Percentiles rank a stretch among this genome's conserved stretches.
These are phyloP conservation scores for Sebastolobus altivelis DNA, from an alignment of 2,797 vertebrate genomes.

Conservation along the genomic window DNA sequence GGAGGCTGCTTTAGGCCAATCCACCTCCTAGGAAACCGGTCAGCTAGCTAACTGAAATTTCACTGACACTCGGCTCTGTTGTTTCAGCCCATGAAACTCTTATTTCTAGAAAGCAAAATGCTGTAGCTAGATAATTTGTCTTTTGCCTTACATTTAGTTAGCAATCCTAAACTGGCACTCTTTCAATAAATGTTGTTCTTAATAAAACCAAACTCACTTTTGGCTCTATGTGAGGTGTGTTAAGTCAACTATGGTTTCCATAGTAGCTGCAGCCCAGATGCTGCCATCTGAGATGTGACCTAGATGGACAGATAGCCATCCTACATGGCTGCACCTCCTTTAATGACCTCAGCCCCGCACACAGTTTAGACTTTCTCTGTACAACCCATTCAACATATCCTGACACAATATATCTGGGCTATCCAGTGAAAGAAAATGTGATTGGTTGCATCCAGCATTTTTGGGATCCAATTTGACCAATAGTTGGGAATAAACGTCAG, in stretches of 20 bases:
- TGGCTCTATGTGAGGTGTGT: neutral
- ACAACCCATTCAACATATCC: neutral
- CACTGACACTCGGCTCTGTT: neutral
- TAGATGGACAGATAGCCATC: conserved; percentile 38
- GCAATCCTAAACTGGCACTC: neutral
- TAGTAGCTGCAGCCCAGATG: neutral
- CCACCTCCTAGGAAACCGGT: conserved; percentile 38
- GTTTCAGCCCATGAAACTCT: neutral
- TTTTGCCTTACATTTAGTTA: neutral
- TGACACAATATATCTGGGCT: neutral
- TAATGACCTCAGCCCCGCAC: neutral
- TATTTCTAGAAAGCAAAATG: neutral
- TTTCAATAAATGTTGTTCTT: neutral
- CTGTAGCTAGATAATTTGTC: neutral
- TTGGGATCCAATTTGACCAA: too few species aligned
- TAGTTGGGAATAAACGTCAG: neutral
- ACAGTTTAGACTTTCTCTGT: neutral
- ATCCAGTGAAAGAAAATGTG: neutral
- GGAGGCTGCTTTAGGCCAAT: conserved; percentile 14
- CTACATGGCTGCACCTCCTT: neutral
- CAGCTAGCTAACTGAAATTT: conserved; percentile 23
- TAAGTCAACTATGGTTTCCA: neutral
- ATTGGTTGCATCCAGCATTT: neutral
- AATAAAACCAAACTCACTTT: neutral
- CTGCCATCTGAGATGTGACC: conserved; percentile 34